Percentiles rank a stretch among this genome's conserved stretches.
Conservation (phyloP, 1,140 invertebrate genomes). For the Muscidifurax raptorellus region DNA sequence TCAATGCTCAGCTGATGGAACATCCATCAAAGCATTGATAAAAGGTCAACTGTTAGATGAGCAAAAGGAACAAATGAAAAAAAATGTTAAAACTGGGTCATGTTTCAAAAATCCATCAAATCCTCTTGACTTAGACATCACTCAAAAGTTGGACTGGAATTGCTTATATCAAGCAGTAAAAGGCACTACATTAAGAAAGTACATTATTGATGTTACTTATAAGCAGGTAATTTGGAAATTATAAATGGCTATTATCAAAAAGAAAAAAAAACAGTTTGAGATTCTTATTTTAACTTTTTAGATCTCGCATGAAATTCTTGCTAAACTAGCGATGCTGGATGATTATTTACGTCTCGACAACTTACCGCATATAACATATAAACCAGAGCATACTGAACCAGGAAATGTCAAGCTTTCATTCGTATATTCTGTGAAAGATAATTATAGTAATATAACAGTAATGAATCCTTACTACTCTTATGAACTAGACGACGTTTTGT, state of each 20-base stretch:
- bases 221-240: conserved; percentile 57
- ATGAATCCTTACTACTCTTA: conserved; percentile 56
- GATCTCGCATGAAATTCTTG: conserved; percentile 8
- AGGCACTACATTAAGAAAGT: conserved; percentile 62
- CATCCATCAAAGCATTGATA: conserved; percentile 52
- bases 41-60: conserved; percentile 60
- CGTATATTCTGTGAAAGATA: conserved; percentile 54
- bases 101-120: conserved; percentile 59
- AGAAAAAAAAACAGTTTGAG: neutral
- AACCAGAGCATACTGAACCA: conserved; percentile 42
- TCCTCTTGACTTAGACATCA: conserved; percentile 49
- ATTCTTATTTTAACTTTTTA: neutral
- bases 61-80: conserved; percentile 55
- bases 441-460: conserved; percentile 56
- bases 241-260: neutral
- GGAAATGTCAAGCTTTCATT: conserved; percentile 55
- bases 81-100: conserved; percentile 41
- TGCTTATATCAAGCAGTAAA: conserved; percentile 58
- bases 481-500: conserved; percentile 44
- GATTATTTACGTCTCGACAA: neutral
- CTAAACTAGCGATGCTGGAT: neutral
- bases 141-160: conserved; percentile 40
- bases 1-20: conserved; percentile 60
- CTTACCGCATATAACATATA: conserved; percentile 55
- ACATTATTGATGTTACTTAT: conserved; percentile 51